These are phyloP conservation scores for Cataglyphis rosenhaueri DNA, from an alignment of 2,888 invertebrate species.

Conservation along the genomic window DNA sequence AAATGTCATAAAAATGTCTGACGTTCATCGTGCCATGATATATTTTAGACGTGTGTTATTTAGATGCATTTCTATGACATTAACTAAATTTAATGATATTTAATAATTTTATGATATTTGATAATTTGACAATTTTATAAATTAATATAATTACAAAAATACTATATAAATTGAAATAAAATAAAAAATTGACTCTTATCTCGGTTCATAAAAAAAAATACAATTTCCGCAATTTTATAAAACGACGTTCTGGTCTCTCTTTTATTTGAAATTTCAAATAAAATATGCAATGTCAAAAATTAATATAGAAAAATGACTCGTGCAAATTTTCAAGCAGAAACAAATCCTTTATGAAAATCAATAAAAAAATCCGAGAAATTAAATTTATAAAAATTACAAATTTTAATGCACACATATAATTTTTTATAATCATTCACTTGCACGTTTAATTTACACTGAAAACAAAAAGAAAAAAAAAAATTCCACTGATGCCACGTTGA, in stretches of 20 bases:
- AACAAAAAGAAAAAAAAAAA: neutral
- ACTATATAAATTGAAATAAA: neutral
- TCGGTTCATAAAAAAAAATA: neutral
- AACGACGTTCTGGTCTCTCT: neutral
- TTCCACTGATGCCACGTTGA: neutral
- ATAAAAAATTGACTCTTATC: neutral
- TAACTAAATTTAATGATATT: neutral
- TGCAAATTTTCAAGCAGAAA: neutral
- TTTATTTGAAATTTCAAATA: neutral
- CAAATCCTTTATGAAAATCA: neutral
- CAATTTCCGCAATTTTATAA: neutral
- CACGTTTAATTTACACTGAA: neutral
- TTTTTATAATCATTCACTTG: slow-evolving; percentile 22
- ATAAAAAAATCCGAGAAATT: neutral
- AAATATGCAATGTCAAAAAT: neutral
- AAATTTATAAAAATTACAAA: neutral
- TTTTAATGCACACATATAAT: neutral
- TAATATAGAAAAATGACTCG: neutral
- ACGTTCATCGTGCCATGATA: neutral
- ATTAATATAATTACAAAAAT: neutral
- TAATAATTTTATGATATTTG: neutral
- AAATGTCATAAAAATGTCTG: neutral
- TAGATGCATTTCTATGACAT: no score
- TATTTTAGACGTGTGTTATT: neutral
- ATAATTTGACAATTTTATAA: neutral